phyloP scores from a whole-genome alignment of 2,113 vertebrate genomes.

The Podarcis raffonei region DNA sequence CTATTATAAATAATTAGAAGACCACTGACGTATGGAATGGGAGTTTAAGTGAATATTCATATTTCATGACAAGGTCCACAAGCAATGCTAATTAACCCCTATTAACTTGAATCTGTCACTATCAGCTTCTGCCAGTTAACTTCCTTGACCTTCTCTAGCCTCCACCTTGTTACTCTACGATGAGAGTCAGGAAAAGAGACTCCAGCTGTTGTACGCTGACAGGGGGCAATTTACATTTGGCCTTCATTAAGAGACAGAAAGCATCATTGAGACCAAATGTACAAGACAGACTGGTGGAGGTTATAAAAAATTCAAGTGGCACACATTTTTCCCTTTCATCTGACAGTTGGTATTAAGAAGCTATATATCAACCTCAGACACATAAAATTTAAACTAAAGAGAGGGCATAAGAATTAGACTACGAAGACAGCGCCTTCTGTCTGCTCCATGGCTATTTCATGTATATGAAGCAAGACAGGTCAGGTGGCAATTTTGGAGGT shows the following conservation, averaged over 20 bases:
- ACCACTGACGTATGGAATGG: slow-evolving; percentile 12
- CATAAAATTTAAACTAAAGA: slow-evolving; percentile 51
- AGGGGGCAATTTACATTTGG: slow-evolving; percentile 76
- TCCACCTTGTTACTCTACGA: slow-evolving; percentile 61
- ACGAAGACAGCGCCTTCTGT: neutral
- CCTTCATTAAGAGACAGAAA: slow-evolving; percentile 71
- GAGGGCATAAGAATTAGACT: slow-evolving; percentile 51
- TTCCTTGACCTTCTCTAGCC: slow-evolving; percentile 60
- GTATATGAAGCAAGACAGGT: neutral
- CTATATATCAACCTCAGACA: slow-evolving; percentile 48
- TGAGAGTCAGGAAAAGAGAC: slow-evolving; percentile 67
- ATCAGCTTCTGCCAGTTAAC: slow-evolving; percentile 58
- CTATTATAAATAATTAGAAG: slow-evolving; percentile 24
- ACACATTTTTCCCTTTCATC: slow-evolving; percentile 70
- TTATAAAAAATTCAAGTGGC: slow-evolving; percentile 71
- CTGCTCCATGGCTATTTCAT: neutral
- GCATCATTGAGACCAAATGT: slow-evolving; percentile 70
- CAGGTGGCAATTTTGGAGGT: neutral
- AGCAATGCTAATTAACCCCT: slow-evolving; percentile 61
- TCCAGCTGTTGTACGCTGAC: slow-evolving; percentile 71
- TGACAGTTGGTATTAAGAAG: slow-evolving; percentile 70
- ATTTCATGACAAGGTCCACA: slow-evolving; percentile 46
- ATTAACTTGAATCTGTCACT: slow-evolving; percentile 67
- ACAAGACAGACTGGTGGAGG: slow-evolving; percentile 60
- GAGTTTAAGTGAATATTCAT: slow-evolving; percentile 36